Base-by-base conservation (phyloP, 2,888 invertebrate species). In the Agrilus cyanescens region DNA sequence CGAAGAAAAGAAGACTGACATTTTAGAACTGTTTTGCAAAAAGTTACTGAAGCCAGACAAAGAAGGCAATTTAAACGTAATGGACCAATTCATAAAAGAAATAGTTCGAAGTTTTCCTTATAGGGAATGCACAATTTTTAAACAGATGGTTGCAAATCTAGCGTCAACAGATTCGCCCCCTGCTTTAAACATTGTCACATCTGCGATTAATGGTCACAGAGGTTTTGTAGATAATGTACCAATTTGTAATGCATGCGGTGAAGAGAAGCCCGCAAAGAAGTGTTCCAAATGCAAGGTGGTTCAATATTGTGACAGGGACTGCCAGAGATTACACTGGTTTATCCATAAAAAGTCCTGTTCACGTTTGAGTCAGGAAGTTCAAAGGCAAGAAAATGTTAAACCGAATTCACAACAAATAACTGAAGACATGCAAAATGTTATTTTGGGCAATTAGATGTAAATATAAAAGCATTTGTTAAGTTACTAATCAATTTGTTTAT, bases 211-310 rank as follows among this genome's bases (percentile, higher is more conserved):
- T 61, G 94, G 94, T 0, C 88, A 90, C 59, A 75, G 86, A 54
- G 87, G 83, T 0, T 88, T 89, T 63, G 74, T 77, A 12, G 76
- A 78, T 51, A 69, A 65, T 54, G 73, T 77, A 46, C 74, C 82
- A 12, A 74, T 78, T 39, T 94, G 95, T 63, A 79, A 80, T 44
- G 84, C 90, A 1, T 95, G 94, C 58, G 86, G 87, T 1, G 87
- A 90, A 57, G 86, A 89, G 55, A 83, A 85, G 53, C 89, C 93
- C 0, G 78, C 81, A 6, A 95, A 94, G 62, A 89, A 93, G 63
- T 98, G 97, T 66, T 85, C 93, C 8, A 88, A 88, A 62, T 98
- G 97, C 67, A 93, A 90, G 72, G 76, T 78, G 44, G 90, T 90
- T 40, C 83, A 86, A 61, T 98, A 98, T 63, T 98, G 97, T 68